These are phyloP conservation scores for Brachionus sp. DNA, from an alignment of 1,140 invertebrate species.

Conservation along the genomic window DNA sequence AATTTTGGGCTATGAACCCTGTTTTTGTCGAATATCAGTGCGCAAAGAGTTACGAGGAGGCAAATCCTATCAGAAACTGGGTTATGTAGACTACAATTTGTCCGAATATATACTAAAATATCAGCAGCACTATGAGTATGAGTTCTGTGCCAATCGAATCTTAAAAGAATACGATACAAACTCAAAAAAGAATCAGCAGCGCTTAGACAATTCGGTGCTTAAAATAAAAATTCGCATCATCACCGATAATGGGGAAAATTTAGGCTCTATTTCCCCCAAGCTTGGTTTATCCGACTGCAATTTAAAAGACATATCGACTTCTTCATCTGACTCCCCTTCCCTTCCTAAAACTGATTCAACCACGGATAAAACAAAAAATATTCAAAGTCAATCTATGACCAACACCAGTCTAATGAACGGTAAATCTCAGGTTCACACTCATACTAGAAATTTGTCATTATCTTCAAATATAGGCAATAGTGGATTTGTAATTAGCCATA, in stretches of 20 bases:
- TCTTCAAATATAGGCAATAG: slow-evolving; percentile 13
- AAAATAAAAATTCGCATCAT: slow-evolving; percentile 15
- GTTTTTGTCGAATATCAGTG: slow-evolving; percentile 83
- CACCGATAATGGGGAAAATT: background rate
- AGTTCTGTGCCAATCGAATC: slow-evolving; percentile 32
- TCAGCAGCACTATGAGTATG: background rate
- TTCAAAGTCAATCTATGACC: slow-evolving; percentile 21
- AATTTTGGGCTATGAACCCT: slow-evolving; percentile 86
- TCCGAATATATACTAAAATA: slow-evolving; percentile 72
- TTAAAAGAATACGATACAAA: slow-evolving; percentile 23
- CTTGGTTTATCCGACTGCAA: background rate
- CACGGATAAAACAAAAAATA: background rate
- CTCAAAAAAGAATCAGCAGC: slow-evolving; percentile 18
- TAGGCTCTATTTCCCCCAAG: background rate
- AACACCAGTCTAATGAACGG: background rate
- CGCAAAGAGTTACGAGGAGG: slow-evolving; percentile 84
- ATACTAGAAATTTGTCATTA: slow-evolving; percentile 30
- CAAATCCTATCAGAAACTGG: slow-evolving; percentile 86
- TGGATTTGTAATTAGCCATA: background rate
- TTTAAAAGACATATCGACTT: background rate
- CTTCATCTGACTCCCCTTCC: background rate
- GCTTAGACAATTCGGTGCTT: slow-evolving; percentile 35
- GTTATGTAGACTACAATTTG: slow-evolving; percentile 91
- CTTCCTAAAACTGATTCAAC: background rate
- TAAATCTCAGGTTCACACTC: background rate